phyloP scores from a whole-genome alignment of 2,113 vertebrate genomes.

The Phainopepla nitens region DNA sequence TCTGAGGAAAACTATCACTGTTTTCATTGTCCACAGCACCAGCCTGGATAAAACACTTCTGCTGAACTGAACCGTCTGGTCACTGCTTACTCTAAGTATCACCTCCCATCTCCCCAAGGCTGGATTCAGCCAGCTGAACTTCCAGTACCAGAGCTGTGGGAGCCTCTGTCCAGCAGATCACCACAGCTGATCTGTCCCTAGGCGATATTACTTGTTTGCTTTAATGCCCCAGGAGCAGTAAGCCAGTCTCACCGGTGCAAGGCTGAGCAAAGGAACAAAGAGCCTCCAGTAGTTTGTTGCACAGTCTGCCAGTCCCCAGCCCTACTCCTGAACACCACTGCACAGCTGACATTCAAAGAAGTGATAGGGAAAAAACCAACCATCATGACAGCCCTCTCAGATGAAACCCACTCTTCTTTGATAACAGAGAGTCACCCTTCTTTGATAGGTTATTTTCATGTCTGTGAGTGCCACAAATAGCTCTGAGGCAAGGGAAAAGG shows the following conservation, averaged over 20 bases:
- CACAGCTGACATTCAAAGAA: neutral
- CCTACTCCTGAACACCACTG: neutral
- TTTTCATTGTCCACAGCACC: neutral
- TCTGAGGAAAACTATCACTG: neutral
- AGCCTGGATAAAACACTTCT: neutral
- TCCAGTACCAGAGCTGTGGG: neutral
- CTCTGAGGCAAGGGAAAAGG: neutral
- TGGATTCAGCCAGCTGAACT: neutral
- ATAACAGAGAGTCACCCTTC: neutral
- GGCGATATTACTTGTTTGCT: neutral
- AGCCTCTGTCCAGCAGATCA: neutral
- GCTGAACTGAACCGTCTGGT: neutral
- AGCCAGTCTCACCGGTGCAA: neutral
- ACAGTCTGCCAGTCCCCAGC: neutral
- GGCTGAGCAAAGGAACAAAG: neutral
- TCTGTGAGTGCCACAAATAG: neutral
- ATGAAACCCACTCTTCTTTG: neutral
- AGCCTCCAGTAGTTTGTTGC: neutral
- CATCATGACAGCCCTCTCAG: neutral
- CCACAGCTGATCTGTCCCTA: neutral
- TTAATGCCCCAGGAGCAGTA: neutral
- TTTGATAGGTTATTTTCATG: neutral
- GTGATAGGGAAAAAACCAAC: neutral
- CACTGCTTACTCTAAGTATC: rapidly evolving
- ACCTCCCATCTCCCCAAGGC: neutral